Percentiles rank a stretch among this genome's conserved stretches.
These are phyloP conservation scores for Enteromius paludinosus DNA, from an alignment of 2,797 vertebrate species.

Conservation along the genomic window DNA sequence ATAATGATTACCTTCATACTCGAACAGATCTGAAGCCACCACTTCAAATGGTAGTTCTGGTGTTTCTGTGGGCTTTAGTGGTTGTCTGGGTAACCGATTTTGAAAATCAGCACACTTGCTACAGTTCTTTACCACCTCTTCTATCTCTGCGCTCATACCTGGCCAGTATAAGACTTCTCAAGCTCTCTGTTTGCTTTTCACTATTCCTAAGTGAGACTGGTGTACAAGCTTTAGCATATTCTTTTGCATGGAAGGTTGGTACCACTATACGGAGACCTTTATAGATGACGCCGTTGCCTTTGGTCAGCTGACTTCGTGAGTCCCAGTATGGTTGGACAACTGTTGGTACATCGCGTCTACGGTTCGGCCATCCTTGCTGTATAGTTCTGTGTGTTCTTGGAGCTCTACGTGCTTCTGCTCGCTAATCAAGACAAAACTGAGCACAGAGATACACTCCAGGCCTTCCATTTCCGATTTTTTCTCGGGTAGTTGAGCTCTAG, in stretches of 20 bases:
- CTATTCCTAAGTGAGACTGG: constrained; percentile 41
- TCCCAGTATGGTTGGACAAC: constrained; percentile 44
- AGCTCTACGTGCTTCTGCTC: no score
- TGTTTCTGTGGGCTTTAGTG: constrained; percentile 34
- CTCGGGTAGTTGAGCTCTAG: no score
- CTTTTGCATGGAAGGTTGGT: constrained; percentile 22
- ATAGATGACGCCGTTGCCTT: constrained; percentile 35
- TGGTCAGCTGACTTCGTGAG: constrained; percentile 32
- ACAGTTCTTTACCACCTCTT: constrained; percentile 27
- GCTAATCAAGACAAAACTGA: no score
- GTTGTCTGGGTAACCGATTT: constrained; percentile 20
- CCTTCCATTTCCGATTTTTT: no score
- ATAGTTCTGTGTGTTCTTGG: no score
- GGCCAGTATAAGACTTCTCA: not conserved
- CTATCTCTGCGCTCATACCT: not conserved
- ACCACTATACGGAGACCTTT: constrained; percentile 47
- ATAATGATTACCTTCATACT: constrained; percentile 42
- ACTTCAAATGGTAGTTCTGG: constrained; percentile 27
- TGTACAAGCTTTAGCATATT: constrained; percentile 36
- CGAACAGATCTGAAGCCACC: constrained; percentile 37
- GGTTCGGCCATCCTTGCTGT: constrained; percentile 32
- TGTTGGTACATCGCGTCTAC: constrained; percentile 1
- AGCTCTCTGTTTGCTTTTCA: constrained; percentile 34
- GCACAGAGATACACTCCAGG: no score
- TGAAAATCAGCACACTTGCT: constrained; percentile 31